These are phyloP conservation scores for Elgaria multicarinata DNA, from an alignment of 2,113 vertebrate species.

Conservation along the genomic window DNA sequence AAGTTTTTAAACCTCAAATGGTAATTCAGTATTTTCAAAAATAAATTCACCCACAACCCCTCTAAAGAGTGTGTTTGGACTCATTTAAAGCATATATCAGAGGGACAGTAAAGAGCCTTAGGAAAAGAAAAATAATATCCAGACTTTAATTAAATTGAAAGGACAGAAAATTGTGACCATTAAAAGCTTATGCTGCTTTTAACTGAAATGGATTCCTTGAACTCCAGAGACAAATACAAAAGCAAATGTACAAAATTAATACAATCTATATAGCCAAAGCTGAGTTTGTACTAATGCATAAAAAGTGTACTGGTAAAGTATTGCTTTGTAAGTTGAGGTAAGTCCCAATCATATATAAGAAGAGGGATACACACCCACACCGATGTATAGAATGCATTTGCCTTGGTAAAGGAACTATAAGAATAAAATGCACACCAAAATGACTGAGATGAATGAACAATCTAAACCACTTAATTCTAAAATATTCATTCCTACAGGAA, in stretches of 20 bases:
- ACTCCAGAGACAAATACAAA: not conserved
- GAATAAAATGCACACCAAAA: not conserved
- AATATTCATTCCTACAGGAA: not conserved
- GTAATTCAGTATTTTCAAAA: not conserved
- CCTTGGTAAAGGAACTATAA: not conserved
- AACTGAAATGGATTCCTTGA: not conserved
- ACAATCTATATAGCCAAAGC: not conserved
- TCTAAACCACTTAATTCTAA: not conserved
- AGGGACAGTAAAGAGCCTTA: not conserved
- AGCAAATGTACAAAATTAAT: not conserved
- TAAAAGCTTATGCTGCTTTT: not conserved
- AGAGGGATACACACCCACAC: too few species aligned
- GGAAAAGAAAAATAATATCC: not conserved
- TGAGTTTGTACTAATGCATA: not conserved
- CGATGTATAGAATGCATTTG: not conserved
- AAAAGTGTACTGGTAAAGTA: not conserved
- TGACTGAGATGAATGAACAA: not conserved
- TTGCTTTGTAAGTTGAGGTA: not conserved
- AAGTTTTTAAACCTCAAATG: not conserved
- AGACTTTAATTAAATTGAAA: constrained; percentile 1
- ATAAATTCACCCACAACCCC: not conserved
- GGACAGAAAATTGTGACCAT: not conserved
- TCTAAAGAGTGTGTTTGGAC: not conserved
- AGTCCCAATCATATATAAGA: not conserved
- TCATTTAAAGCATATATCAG: not conserved